Evolutionary conservation across 1,140 invertebrate species (phyloP).

Genomic region (Solenopsis invicta): DNA sequence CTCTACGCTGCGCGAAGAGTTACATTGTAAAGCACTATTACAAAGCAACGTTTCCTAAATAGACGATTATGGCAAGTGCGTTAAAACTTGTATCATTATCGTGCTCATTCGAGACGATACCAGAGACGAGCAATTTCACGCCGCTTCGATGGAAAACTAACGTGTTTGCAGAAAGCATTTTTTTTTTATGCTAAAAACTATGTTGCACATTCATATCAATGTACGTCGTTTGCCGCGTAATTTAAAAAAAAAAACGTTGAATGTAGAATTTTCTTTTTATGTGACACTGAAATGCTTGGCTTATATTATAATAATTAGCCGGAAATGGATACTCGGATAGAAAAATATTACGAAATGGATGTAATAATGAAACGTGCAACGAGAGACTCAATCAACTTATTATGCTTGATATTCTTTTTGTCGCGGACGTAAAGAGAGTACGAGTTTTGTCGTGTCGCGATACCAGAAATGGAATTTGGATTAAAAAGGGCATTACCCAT

Average conservation of each 20-base stretch:
- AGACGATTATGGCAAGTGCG: constrained; percentile 34
- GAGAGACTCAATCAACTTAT: constrained; percentile 24
- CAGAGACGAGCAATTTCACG: constrained; percentile 21
- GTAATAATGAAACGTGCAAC: not conserved
- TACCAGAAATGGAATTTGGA: constrained; percentile 54
- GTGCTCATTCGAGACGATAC: constrained; percentile 33
- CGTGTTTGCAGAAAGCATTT: constrained; percentile 1
- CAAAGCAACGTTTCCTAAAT: constrained; percentile 43
- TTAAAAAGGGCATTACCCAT: constrained; percentile 53
- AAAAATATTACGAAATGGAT: not conserved
- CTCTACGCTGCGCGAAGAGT: constrained; percentile 52
- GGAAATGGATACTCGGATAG: not conserved
- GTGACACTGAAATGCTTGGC: not conserved
- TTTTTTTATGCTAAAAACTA: constrained; percentile 19
- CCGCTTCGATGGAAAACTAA: constrained; percentile 5
- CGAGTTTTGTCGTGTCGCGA: constrained; percentile 4
- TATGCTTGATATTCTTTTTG: not conserved
- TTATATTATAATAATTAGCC: constrained; percentile 1
- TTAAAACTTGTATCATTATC: constrained; percentile 50
- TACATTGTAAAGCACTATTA: constrained; percentile 54
- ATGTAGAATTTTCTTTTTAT: not conserved
- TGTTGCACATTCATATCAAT: not conserved
- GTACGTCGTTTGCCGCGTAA: not conserved
- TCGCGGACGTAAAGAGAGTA: not conserved
- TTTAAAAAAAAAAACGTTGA: constrained; percentile 13